Conservation (phyloP, 2,888 invertebrate genomes). For the Bellardia pandia region DNA sequence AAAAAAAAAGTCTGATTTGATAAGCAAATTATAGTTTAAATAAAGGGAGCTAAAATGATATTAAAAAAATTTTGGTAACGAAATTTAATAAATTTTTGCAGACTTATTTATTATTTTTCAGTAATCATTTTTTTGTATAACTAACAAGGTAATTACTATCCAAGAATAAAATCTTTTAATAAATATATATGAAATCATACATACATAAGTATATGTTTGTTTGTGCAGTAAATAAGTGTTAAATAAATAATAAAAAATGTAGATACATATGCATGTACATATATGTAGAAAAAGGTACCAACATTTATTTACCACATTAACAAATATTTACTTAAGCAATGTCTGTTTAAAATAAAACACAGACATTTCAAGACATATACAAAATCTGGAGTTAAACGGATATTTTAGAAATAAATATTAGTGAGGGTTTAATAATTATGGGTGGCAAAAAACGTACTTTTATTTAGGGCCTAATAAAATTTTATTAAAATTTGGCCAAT, state of each 20-base stretch:
- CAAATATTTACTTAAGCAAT: slow-evolving; percentile 77
- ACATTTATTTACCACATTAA: not conserved
- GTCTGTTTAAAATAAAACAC: slow-evolving; percentile 27
- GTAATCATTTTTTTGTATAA: too few relatives aligned
- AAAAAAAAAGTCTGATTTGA: not conserved
- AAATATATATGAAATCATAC: slow-evolving; percentile 4
- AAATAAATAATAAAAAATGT: slow-evolving; percentile 50
- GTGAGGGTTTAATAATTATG: not conserved
- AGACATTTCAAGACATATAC: not conserved
- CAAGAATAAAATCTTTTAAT: too few relatives aligned
- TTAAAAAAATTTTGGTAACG: not conserved
- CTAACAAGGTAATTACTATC: too few relatives aligned
- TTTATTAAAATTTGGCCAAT: too few relatives aligned
- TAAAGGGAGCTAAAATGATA: not conserved
- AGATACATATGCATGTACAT: not conserved
- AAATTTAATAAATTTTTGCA: not conserved
- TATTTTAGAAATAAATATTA: slow-evolving; percentile 1
- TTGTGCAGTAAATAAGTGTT: slow-evolving; percentile 37
- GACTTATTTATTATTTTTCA: not conserved
- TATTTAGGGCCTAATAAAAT: too few relatives aligned
- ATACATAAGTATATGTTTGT: not conserved
- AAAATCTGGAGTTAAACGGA: slow-evolving; percentile 30
- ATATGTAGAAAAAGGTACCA: slow-evolving; percentile 5
- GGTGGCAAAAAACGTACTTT: not conserved
- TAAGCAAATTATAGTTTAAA: not conserved